These are phyloP conservation scores for Chaenocephalus aceratus DNA, from an alignment of 2,113 vertebrate genomes.

Conservation along the genomic window DNA sequence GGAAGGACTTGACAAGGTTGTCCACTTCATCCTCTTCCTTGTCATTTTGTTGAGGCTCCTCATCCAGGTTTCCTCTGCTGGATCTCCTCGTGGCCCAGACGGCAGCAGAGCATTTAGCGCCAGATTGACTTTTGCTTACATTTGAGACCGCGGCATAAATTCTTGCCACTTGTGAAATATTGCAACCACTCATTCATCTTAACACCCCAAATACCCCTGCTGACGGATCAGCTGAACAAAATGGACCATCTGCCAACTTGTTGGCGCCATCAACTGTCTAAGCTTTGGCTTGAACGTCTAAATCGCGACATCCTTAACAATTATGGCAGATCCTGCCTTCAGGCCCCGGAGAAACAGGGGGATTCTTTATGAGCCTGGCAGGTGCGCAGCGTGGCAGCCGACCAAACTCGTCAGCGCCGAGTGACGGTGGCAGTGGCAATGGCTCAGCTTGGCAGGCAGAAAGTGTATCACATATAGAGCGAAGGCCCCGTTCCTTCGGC, in stretches of 20 bases:
- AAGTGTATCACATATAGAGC: slow-evolving; percentile 68
- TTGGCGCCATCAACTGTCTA: slow-evolving; percentile 60
- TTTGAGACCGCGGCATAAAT: slow-evolving; percentile 2
- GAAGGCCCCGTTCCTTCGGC: slow-evolving; percentile 56
- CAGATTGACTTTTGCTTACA: slow-evolving; percentile 40
- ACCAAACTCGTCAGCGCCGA: slow-evolving; percentile 68
- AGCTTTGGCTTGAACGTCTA: slow-evolving; percentile 66
- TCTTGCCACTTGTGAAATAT: slow-evolving; percentile 58
- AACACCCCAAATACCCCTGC: slow-evolving; percentile 55
- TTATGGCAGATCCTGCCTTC: slow-evolving; percentile 72
- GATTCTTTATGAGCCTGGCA: slow-evolving; percentile 79
- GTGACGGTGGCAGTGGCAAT: slow-evolving; percentile 42
- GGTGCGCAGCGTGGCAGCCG: slow-evolving; percentile 71
- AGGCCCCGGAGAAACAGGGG: slow-evolving; percentile 68
- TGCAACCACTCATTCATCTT: slow-evolving; percentile 49
- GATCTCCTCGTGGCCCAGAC: slow-evolving; percentile 23
- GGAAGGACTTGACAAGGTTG: slow-evolving; percentile 24
- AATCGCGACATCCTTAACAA: slow-evolving; percentile 75
- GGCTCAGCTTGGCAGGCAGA: slow-evolving; percentile 68
- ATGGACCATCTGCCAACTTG: slow-evolving; percentile 75
- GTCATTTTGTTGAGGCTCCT: slow-evolving; percentile 21
- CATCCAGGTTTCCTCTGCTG: slow-evolving; percentile 13
- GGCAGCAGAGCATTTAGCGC: slow-evolving; percentile 23
- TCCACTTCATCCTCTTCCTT: slow-evolving; percentile 34
- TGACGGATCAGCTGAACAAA: slow-evolving; percentile 66